Conservation (phyloP, 2,113 vertebrate genomes). For the Mustelus asterias region DNA sequence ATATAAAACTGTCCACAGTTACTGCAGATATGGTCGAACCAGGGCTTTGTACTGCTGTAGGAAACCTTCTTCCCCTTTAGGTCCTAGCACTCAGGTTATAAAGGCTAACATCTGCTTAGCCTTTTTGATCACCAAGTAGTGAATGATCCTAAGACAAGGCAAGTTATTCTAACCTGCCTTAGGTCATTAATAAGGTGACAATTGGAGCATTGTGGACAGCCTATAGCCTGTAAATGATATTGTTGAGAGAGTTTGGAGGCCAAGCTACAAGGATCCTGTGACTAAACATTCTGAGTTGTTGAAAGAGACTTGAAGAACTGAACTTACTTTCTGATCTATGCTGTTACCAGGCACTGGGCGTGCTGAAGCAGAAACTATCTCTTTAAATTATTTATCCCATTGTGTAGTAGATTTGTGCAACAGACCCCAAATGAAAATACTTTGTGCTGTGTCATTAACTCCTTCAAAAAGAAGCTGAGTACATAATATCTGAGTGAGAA, state of each 20-base stretch:
- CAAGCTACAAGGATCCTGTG: background rate
- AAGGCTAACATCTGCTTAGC: no score
- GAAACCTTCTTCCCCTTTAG: no score
- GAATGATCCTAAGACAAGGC: background rate
- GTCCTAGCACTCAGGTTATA: no score
- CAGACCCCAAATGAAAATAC: background rate
- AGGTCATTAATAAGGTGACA: background rate
- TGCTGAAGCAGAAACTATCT: background rate
- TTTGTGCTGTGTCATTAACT: background rate
- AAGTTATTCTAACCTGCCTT: background rate
- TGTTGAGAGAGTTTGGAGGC: background rate
- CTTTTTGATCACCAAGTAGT: background rate
- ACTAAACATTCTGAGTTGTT: background rate
- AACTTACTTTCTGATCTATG: background rate
- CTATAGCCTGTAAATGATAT: background rate
- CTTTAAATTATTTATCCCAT: background rate
- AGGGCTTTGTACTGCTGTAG: no score
- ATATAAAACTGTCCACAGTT: no score
- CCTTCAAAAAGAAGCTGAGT: background rate
- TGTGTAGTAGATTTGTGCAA: background rate
- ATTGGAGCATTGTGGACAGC: background rate
- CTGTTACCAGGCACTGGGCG: background rate
- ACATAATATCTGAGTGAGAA: background rate
- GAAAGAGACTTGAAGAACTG: background rate
- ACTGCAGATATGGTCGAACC: no score